These are phyloP conservation scores for Pseudanteris insignis DNA, from an alignment of 2,888 invertebrate genomes.

Conservation along the genomic window DNA sequence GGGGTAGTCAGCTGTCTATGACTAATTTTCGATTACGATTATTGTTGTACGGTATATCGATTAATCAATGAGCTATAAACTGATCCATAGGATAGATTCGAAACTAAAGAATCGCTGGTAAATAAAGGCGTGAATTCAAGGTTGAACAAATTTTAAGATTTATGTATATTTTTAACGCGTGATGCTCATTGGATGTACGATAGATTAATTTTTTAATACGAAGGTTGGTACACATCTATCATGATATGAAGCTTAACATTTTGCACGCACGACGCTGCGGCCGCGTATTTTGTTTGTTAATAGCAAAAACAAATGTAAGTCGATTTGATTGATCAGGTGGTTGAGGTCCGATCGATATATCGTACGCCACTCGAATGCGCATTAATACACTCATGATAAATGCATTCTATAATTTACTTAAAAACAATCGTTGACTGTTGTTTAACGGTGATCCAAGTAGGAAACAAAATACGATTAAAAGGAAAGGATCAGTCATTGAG, in stretches of 20 bases:
- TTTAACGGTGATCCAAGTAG: conserved; percentile 11
- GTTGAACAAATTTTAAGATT: no score
- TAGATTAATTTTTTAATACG: no score
- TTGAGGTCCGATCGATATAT: conserved; percentile 25
- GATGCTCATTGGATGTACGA: no score
- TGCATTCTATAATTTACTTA: conserved; percentile 52
- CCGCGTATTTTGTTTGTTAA: conserved; percentile 9
- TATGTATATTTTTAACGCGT: no score
- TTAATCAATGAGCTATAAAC: not conserved
- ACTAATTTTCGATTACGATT: conserved; percentile 19
- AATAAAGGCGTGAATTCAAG: no score
- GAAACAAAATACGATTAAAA: conserved; percentile 37
- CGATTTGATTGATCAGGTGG: conserved; percentile 7
- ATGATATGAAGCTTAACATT: no score
- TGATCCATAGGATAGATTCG: conserved; percentile 13
- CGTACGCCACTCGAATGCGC: conserved; percentile 38
- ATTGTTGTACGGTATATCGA: conserved; percentile 27
- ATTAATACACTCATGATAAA: conserved; percentile 48
- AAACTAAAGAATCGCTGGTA: no score
- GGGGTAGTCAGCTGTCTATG: conserved; percentile 22
- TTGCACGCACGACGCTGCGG: conserved; percentile 11
- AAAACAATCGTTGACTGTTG: conserved; percentile 49
- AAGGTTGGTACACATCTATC: no score
- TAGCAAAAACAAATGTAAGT: conserved; percentile 6
- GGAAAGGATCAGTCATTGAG: conserved; percentile 30